Conservation (phyloP, 2,888 invertebrate species). For the Prenolepis imparis region DNA sequence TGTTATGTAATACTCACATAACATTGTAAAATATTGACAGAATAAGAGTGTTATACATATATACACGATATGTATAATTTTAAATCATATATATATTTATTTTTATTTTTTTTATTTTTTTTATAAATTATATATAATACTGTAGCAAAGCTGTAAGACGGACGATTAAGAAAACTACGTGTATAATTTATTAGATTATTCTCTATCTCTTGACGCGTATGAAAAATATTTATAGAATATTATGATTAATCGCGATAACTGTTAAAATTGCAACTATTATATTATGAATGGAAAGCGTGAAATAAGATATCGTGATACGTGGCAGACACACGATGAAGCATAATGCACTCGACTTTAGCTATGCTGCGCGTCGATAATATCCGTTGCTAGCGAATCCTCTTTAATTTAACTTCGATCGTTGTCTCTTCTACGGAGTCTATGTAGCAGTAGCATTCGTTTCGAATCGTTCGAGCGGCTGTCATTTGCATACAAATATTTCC, state of each 20-base stretch:
- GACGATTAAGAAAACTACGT: not conserved
- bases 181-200: not conserved
- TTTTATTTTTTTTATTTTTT: not conserved
- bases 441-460: not conserved
- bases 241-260: not conserved
- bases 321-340: slow-evolving; percentile 21
- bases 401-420: slow-evolving; percentile 56
- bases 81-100: not conserved
- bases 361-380: slow-evolving; percentile 48
- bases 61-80: not conserved
- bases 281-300: slow-evolving; percentile 2
- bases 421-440: not conserved
- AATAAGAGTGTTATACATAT: not conserved
- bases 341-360: slow-evolving; percentile 42
- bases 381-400: slow-evolving; percentile 39
- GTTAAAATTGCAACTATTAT: slow-evolving; percentile 13
- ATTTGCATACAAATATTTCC: slow-evolving; percentile 27
- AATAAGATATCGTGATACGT: slow-evolving; percentile 5
- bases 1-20: not conserved
- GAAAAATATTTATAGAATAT: not conserved
- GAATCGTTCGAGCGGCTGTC: not conserved
- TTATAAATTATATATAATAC: not conserved
- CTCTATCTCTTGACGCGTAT: not conserved
- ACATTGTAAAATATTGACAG: not conserved
- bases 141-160: not conserved